phyloP scores from a whole-genome alignment of 2,797 vertebrate species.

The Gymnocypris eckloni region DNA sequence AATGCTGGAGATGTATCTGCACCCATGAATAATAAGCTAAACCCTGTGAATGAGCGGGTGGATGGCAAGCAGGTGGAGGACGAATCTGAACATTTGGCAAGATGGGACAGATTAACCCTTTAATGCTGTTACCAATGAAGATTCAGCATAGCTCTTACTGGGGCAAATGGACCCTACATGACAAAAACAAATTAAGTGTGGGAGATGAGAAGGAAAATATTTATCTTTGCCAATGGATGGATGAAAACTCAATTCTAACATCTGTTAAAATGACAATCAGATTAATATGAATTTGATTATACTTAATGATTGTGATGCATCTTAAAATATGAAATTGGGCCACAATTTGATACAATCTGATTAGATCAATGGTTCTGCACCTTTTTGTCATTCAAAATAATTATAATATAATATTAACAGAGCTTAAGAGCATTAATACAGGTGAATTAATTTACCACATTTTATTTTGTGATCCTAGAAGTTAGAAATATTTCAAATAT shows the following conservation, averaged over 20 bases:
- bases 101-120: not conserved
- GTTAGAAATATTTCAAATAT: too few relatives aligned
- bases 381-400: not conserved
- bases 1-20: not conserved
- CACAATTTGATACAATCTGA: not conserved
- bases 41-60: not conserved
- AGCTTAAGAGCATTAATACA: too few relatives aligned
- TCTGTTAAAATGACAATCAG: not conserved
- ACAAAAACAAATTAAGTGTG: too few relatives aligned
- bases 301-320: not conserved
- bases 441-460: too few relatives aligned
- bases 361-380: not conserved
- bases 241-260: not conserved
- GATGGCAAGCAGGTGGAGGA: slow-evolving; percentile 34
- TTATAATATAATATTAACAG: too few relatives aligned
- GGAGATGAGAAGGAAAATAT: not conserved
- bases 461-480: too few relatives aligned
- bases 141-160: not conserved
- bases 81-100: not conserved
- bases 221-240: not conserved
- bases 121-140: not conserved
- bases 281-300: not conserved
- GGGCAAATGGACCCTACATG: not conserved
- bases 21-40: slow-evolving; percentile 17
- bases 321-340: not conserved